These are phyloP conservation scores for Sabatieria punctata DNA, from an alignment of 2,888 invertebrate genomes.

Conservation along the genomic window DNA sequence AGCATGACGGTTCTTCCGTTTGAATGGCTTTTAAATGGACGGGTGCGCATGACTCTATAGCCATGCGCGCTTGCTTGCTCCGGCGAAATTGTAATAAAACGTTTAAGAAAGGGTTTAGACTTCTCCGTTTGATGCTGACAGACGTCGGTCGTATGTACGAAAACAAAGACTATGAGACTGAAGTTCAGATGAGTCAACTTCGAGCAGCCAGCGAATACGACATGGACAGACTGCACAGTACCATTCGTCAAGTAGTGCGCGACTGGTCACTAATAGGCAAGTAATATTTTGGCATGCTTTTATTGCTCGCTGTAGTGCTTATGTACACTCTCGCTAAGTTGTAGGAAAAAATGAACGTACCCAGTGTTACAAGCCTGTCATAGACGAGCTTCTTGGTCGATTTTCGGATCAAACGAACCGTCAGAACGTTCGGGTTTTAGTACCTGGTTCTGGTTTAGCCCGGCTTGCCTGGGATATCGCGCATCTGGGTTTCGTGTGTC, in stretches of 20 bases:
- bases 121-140: neutral
- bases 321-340: neutral
- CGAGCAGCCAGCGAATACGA: conserved; percentile 32
- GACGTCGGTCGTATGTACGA: conserved; percentile 3
- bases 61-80: neutral
- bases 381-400: conserved; percentile 49
- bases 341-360: neutral
- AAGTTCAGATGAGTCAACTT: neutral
- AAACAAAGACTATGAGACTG: neutral
- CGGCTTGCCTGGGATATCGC: conserved; percentile 85
- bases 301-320: neutral
- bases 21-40: no score
- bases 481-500: conserved; percentile 66
- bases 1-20: no score
- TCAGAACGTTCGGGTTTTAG: conserved; percentile 52
- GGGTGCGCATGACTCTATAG: no score
- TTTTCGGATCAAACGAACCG: conserved; percentile 37
- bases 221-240: conserved; percentile 70
- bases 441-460: conserved; percentile 91
- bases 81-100: neutral
- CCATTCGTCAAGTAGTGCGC: conserved; percentile 82
- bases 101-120: neutral
- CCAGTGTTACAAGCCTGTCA: neutral
- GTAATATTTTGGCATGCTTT: conserved; percentile 20
- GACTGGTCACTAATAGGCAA: conserved; percentile 77